These are phyloP conservation scores for Pomatostomus ruficeps DNA, from an alignment of 2,113 vertebrate species.

Conservation along the genomic window DNA sequence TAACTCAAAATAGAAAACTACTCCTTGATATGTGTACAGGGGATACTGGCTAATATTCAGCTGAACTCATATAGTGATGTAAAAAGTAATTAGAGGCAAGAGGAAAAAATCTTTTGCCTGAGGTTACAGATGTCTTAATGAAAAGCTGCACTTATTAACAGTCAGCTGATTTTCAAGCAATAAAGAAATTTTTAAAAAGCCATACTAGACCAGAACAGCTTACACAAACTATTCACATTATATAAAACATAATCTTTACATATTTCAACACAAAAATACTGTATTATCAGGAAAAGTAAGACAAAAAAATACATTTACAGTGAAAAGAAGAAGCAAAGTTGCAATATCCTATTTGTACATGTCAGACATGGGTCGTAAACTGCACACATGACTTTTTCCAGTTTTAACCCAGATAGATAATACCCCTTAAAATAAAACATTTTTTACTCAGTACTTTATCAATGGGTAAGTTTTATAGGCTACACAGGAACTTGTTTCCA, in stretches of 20 bases:
- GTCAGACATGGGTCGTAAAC: not conserved
- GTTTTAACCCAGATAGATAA: not conserved
- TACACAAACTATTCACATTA: not conserved
- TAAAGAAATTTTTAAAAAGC: not conserved
- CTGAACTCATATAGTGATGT: not conserved
- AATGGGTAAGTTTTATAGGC: not conserved
- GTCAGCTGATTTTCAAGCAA: not conserved
- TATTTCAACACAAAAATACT: not conserved
- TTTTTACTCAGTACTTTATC: not conserved
- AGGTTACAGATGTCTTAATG: not conserved
- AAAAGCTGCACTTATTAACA: not conserved
- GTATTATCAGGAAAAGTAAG: not conserved
- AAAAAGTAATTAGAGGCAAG: conserved; percentile 12
- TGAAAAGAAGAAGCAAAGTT: not conserved
- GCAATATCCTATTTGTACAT: not conserved
- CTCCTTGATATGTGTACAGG: not conserved
- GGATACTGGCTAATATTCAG: not conserved
- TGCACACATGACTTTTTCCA: not conserved
- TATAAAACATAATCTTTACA: not conserved
- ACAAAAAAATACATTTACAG: not conserved
- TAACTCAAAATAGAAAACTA: not conserved
- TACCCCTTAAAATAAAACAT: not conserved
- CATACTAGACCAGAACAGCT: not conserved
- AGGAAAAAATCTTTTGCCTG: not conserved
- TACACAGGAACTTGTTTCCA: not conserved